phyloP scores from a whole-genome alignment of 2,797 vertebrate species.

The Girardinus metallicus region DNA sequence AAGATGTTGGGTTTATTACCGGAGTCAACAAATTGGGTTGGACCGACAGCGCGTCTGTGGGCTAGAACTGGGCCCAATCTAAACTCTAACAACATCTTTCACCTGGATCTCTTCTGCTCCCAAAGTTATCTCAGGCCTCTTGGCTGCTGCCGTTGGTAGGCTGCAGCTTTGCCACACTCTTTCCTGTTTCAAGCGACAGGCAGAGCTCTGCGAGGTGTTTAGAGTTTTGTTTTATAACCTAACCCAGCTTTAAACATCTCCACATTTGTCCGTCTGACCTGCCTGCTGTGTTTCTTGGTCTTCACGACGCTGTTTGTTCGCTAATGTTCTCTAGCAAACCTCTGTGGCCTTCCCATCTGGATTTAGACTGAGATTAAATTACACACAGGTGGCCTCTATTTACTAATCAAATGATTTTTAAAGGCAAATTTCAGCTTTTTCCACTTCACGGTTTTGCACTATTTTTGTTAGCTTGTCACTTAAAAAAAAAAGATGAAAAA shows the following conservation, averaged over 20 bases:
- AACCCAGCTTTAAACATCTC: background rate
- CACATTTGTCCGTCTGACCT: background rate
- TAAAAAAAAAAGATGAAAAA: background rate
- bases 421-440: background rate
- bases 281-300: background rate
- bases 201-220: background rate
- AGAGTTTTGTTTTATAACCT: background rate
- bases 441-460: background rate
- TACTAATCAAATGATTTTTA: background rate
- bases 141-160: background rate
- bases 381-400: background rate
- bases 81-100: background rate
- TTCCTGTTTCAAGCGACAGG: background rate
- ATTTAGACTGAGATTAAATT: background rate
- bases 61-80: too few species aligned
- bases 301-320: background rate
- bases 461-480: background rate
- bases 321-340: background rate
- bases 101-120: background rate
- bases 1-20: too few species aligned
- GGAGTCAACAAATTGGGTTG: too few species aligned
- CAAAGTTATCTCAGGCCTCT: background rate
- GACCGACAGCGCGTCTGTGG: too few species aligned
- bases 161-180: background rate
- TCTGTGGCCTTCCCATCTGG: background rate